Base-by-base conservation (phyloP, 2,888 invertebrate genomes). In the Galeopsomyia nigrocyanea region DNA sequence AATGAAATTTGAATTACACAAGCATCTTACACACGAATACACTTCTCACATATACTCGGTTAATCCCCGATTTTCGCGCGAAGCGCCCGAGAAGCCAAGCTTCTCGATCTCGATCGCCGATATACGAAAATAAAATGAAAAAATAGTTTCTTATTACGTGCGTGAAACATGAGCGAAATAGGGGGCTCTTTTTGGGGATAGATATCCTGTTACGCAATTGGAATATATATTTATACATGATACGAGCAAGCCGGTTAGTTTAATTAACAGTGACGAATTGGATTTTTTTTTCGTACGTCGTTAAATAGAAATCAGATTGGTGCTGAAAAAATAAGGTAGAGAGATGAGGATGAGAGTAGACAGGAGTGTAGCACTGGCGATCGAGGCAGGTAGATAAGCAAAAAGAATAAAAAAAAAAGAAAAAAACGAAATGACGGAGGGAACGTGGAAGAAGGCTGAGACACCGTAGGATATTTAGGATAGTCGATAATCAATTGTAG, bases 371-470 rank as follows among this genome's bases (percentile, higher is more conserved):
- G n/a, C 14, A 39, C 5, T 26, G 55, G 50, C 22, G 31, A 56
- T 17, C 26, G 17, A 55, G 58, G 22, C 63, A 72, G 31, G 71
- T 79, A 80, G 76, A 73, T 79, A 80, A 79, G 79, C 77, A 77
- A 78, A 75, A 26, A 26, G 26, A 26, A 26, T 3, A 5, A 26
- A 26, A 26, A 26, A 26, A 3, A 26, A 26, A 26, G 26, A 26
- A 26, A 26, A 26, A 26, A 26, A 26, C 75, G 76, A 78, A 79
- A 79, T 77, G 78, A 80, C 79, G 83, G 83, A 82, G 84, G 84
- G 82, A 84, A 83, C 80, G 84, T 82, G 82, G 82, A 84, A 83
- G 85, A 85, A 86, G 86, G 85, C 86, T 85, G 86, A 86, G 84
- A 85, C 84, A 83, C 79, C 80, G 82, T 85, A 82, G 81, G 76